Base-by-base conservation (phyloP, 2,888 invertebrate species). In the Galerucella nymphaeae region DNA sequence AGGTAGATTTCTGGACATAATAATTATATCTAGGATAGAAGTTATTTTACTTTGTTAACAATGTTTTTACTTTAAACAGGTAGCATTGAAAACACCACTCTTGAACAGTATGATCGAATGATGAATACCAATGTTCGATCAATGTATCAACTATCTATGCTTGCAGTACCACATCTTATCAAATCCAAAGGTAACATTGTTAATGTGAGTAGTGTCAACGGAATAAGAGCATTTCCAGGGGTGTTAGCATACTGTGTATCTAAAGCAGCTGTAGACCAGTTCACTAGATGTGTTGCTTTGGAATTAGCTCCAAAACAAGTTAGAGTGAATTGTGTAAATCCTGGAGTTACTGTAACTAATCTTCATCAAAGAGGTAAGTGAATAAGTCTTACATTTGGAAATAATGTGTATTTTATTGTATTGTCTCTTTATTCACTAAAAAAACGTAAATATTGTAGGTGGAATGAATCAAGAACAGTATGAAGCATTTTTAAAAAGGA, bases 191-290 rank as follows among this genome's bases (percentile, higher is more conserved):
- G 77, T n/a, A 95, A 92, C 78, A 93, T 98, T 80, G 97, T 99
- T 0, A 99, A 98, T 85, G 94, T 99, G 0, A 98, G 98, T 1
- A 97, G 97, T 85, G 96, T 98, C 0, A 95, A 94, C 82, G 98
- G 98, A 3, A 89, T 96, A 30, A 89, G 97, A 82, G 92, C 98
- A 61, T 98, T 98, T 84, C 93, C 97, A 2, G 94, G 94, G 9
- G 94, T 97, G 0, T 86, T 98, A 59, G 94, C 97, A 0, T 99
- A 99, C 85, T 93, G 93, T 79, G 92, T 99, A 85, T 96, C 97
- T 0, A 99, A 99, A 87, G 91, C 96, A 50, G 95, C 97, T 1
- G 89, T 99, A 0, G 99, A 99, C 86, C 98, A 98, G 85, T 92
- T 99, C 78, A 99, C 99, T 0, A 90, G 94, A 80, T 97, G 97